Evolutionary conservation across 2,797 vertebrate genomes (phyloP).

Genomic region (Clamator glandarius): DNA sequence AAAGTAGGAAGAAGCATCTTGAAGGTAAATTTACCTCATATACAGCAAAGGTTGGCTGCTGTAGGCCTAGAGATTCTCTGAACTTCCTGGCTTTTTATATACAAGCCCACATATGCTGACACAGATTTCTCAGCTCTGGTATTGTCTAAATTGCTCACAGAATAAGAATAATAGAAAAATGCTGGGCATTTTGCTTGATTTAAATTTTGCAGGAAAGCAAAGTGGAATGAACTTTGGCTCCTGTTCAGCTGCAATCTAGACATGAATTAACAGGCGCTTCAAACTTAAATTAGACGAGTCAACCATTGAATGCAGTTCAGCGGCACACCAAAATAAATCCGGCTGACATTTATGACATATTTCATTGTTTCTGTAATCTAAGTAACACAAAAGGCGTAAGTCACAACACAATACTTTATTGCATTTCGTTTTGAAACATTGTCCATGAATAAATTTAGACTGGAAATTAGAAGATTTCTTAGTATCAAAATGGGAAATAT

Average conservation of each 20-base stretch:
- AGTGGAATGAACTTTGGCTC: constrained; percentile 59
- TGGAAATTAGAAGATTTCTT: constrained; percentile 29
- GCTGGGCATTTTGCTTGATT: constrained; percentile 15
- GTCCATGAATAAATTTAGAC: constrained; percentile 53
- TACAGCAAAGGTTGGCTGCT: not conserved
- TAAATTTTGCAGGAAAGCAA: constrained; percentile 45
- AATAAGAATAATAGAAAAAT: constrained; percentile 39
- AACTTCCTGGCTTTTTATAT: not conserved
- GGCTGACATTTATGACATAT: constrained; percentile 50
- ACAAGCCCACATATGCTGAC: not conserved
- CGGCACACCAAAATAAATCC: constrained; percentile 58
- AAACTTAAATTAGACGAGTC: constrained; percentile 62
- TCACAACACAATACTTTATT: constrained; percentile 40
- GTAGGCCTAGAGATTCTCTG: not conserved
- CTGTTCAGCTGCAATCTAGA: constrained; percentile 63
- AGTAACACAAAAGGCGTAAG: constrained; percentile 54
- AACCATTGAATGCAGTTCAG: constrained; percentile 47
- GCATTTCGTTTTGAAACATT: constrained; percentile 30
- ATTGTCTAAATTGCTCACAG: not conserved
- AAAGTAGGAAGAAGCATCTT: not conserved
- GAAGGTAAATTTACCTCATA: not conserved
- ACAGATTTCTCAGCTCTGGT: not conserved
- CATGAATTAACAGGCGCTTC: constrained; percentile 31
- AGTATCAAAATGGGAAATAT: not conserved
- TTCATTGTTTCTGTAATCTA: constrained; percentile 63